A percentile compares a stretch with the other conserved stretches of the same genome.
Conservation (phyloP, 1,140 invertebrate species). For the Helicorthomorpha holstii region DNA sequence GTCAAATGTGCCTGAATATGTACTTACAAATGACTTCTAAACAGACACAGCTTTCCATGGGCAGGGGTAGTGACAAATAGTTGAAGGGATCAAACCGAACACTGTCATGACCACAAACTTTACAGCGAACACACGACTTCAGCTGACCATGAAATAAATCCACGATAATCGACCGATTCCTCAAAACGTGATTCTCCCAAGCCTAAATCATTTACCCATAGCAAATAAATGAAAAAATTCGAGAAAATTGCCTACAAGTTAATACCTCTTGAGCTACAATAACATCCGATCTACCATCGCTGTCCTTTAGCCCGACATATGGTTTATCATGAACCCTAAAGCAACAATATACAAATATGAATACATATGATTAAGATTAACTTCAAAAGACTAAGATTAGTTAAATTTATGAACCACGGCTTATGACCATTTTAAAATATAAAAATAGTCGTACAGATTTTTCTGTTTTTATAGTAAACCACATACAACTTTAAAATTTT, state of each 20-base stretch:
- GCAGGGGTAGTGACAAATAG: slow-evolving; percentile 65
- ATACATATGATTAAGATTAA: background rate
- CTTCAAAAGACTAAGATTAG: too few species aligned
- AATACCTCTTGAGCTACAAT: slow-evolving; percentile 46
- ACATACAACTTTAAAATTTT: background rate
- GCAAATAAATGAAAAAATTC: background rate
- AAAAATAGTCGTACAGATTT: too few species aligned
- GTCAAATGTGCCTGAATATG: background rate
- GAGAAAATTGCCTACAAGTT: background rate
- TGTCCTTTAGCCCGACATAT: slow-evolving; percentile 56
- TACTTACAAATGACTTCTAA: slow-evolving; percentile 49
- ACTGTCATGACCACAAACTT: slow-evolving; percentile 56
- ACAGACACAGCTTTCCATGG: slow-evolving; percentile 56
- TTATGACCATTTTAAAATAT: too few species aligned
- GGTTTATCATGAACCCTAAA: slow-evolving; percentile 38
- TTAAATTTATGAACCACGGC: too few species aligned
- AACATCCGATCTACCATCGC: slow-evolving; percentile 53
- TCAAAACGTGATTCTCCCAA: slow-evolving; percentile 60
- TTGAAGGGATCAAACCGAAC: slow-evolving; percentile 80
- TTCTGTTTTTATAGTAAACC: too few species aligned
- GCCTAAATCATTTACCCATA: slow-evolving; percentile 32
- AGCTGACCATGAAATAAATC: slow-evolving; percentile 81
- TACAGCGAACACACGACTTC: slow-evolving; percentile 59
- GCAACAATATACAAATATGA: background rate
- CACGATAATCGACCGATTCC: slow-evolving; percentile 67